Percentiles rank a stretch among this genome's conserved stretches.
Evolutionary conservation across 2,113 vertebrate genomes (phyloP).

Genomic region (Prionailurus viverrinus): DNA sequence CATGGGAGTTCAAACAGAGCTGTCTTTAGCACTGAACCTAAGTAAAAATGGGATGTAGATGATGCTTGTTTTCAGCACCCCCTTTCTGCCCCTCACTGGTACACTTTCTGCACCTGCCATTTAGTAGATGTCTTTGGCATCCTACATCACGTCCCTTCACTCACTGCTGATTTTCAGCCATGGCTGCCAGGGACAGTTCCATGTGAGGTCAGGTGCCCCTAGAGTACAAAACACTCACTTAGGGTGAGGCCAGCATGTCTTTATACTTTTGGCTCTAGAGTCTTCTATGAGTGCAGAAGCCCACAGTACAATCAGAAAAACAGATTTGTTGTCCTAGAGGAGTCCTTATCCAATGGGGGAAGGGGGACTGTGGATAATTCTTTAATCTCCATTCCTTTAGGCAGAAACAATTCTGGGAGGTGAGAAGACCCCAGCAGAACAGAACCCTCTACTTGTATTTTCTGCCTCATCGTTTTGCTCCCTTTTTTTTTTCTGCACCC

Average conservation of each 20-base stretch:
- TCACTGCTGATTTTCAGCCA: background rate
- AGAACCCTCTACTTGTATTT: background rate
- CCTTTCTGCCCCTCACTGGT: background rate
- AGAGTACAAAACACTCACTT: background rate
- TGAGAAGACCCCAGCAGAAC: background rate
- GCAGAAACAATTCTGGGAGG: background rate
- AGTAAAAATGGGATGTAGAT: background rate
- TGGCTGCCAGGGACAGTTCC: background rate
- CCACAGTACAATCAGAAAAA: background rate
- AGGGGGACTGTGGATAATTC: background rate
- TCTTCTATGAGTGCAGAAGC: background rate
- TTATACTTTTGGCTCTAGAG: background rate
- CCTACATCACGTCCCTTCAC: background rate
- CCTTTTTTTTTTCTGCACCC: background rate
- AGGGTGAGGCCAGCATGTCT: background rate
- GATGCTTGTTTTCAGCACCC: background rate
- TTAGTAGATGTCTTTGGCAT: background rate
- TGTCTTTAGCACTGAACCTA: background rate
- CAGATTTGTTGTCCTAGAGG: background rate
- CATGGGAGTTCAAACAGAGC: background rate
- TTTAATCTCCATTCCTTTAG: background rate
- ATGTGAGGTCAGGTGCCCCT: background rate
- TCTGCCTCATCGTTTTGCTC: background rate
- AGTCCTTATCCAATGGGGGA: too few relatives aligned
- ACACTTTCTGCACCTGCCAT: background rate